Conservation (phyloP, 2,888 invertebrate genomes). For the Fragum whitleyi region DNA sequence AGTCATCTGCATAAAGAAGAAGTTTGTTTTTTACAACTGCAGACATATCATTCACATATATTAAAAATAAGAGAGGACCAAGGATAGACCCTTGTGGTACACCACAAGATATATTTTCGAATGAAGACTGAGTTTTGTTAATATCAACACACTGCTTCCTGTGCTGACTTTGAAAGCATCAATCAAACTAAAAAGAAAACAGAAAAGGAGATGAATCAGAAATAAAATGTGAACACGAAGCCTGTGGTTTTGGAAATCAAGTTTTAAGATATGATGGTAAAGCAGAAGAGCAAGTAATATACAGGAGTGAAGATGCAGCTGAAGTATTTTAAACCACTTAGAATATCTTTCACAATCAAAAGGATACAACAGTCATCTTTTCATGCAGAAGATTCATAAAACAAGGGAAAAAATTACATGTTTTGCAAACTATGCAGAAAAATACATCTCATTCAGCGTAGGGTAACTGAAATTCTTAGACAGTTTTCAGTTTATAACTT, state of each 20-base stretch:
- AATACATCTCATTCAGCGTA: background rate
- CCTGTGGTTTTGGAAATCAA: constrained; percentile 45
- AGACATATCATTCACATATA: too few relatives aligned
- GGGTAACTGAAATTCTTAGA: too few relatives aligned
- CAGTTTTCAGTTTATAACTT: too few relatives aligned
- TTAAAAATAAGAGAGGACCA: too few relatives aligned
- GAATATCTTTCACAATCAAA: constrained; percentile 42
- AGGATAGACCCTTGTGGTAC: too few relatives aligned
- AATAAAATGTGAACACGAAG: constrained; percentile 42
- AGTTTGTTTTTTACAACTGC: too few relatives aligned
- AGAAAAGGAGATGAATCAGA: constrained; percentile 23
- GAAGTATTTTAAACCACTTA: constrained; percentile 27
- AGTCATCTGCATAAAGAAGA: too few relatives aligned
- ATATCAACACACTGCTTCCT: too few relatives aligned
- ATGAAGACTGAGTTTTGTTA: too few relatives aligned
- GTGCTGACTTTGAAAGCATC: constrained; percentile 37
- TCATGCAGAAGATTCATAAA: constrained; percentile 32
- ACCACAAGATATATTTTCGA: too few relatives aligned
- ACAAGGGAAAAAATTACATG: background rate
- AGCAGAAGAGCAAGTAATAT: constrained; percentile 26
- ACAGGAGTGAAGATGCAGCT: constrained; percentile 26
- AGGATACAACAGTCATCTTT: constrained; percentile 41
- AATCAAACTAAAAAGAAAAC: constrained; percentile 35
- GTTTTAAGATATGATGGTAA: constrained; percentile 36
- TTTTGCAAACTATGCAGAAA: background rate